Evolutionary conservation across 1,140 invertebrate species (phyloP), one percentile per base, ranked within the genome.

Genomic region (Drosophila pseudoananassae): DNA sequence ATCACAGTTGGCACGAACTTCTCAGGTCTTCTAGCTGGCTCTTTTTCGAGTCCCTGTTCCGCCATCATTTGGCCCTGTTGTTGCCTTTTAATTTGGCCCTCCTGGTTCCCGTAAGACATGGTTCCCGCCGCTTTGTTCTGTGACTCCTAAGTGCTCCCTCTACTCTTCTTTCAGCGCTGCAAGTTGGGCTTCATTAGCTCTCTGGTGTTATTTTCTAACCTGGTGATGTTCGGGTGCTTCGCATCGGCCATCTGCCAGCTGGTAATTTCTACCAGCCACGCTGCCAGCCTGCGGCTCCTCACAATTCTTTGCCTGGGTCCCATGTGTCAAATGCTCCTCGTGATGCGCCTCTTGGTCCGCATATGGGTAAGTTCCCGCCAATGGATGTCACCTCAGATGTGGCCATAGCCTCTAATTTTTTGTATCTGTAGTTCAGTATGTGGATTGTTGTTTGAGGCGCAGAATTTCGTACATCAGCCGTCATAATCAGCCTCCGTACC

Each of bases 1-100:
- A 45, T n/a, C 38, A 56, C 29, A 46, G 43, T 9, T 45, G 82
- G 45, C 72, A 83, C 6, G 10, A 29, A 6, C 60, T 85, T 1
- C 38, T 83, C 7, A 43, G 46, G n/a, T 56, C 71, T 5, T 23
- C 53, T 23, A 68, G 14, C 2, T 83, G 80, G 80, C 49, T 46
- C 3, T 76, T 80, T 47, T 60, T 83, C 9, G 80, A 83, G 54
- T 49, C 72, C 12, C 65, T 83, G 17, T 83, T 80, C 27, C 52
- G 54, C n/a, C 81, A 83, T 51, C 81, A 83, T 49, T 53, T 83
- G 60, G 81, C 54, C 0, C 45, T 83, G 10, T n/a, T 83, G 43
- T 20, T 80, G 50, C 82, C 80, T 0, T 83, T 85, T 36, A 33
- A 56, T 38, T 25, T 85, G 10, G 57, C 71, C 7, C 17, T 85